A percentile compares a stretch with the other conserved stretches of the same genome.
Conservation (phyloP, 2,888 invertebrate genomes). For the Cacoxenus indagator region DNA sequence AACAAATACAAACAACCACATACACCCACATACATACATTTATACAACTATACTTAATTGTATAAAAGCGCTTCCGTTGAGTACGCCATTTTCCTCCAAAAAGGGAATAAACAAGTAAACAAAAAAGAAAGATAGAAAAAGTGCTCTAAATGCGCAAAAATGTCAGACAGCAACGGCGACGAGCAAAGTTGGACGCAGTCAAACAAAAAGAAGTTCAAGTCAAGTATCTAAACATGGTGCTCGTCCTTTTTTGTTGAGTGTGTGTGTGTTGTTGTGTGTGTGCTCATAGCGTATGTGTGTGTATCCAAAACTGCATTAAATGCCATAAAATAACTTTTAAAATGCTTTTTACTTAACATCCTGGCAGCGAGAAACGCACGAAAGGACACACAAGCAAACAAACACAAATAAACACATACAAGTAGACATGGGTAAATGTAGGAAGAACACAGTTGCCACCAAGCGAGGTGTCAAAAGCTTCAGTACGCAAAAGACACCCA, state of each 20-base stretch:
- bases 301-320: constrained; percentile 64
- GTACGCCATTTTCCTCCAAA: constrained; percentile 53
- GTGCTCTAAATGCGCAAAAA: constrained; percentile 6
- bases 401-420: constrained; percentile 11
- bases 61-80: constrained; percentile 61
- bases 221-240: constrained; percentile 64
- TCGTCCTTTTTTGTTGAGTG: constrained; percentile 1
- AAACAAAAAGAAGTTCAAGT: constrained; percentile 48
- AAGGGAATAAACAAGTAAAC: not conserved
- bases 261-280: constrained; percentile 32
- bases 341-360: constrained; percentile 65
- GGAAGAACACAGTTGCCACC: not conserved
- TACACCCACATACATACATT: not conserved
- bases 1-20: not conserved
- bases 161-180: not conserved
- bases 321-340: constrained; percentile 68
- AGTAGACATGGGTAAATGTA: not conserved
- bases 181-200: not conserved
- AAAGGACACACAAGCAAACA: constrained; percentile 14
- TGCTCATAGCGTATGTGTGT: constrained; percentile 41
- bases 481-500: not conserved
- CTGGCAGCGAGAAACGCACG: constrained; percentile 39
- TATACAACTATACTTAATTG: constrained; percentile 43
- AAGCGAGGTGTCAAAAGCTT: not conserved
- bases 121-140: not conserved